phyloP scores from a whole-genome alignment of 2,888 invertebrate genomes.

The Mantis religiosa region DNA sequence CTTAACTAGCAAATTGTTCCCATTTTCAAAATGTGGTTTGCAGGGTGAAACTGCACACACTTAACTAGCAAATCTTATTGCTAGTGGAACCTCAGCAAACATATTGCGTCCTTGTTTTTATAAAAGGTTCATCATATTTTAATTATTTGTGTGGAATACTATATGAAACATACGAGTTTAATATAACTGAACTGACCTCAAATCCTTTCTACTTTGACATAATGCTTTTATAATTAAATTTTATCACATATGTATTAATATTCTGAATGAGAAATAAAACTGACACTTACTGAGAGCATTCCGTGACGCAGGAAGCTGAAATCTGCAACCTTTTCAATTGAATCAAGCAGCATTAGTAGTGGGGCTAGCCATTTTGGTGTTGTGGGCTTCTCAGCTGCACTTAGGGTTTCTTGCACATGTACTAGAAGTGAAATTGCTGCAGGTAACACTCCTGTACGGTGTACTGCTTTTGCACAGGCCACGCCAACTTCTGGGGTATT shows the following conservation, averaged over 20 bases:
- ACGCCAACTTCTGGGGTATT: conserved; percentile 40
- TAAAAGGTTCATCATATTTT: too few relatives aligned
- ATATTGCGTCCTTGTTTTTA: too few relatives aligned
- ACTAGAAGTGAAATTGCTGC: conserved; percentile 43
- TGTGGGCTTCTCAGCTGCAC: conserved; percentile 33
- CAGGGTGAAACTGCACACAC: too few relatives aligned
- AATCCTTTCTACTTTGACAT: too few relatives aligned
- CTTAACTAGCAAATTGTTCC: too few relatives aligned
- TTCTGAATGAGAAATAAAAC: not conserved
- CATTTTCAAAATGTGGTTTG: too few relatives aligned
- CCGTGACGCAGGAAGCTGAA: conserved; percentile 62
- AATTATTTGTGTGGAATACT: too few relatives aligned
- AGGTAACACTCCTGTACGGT: conserved; percentile 39
- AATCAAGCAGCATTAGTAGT: conserved; percentile 66
- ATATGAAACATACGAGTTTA: too few relatives aligned
- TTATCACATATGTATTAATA: not conserved
- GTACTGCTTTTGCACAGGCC: conserved; percentile 58
- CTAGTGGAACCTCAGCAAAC: too few relatives aligned
- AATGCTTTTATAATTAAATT: too few relatives aligned
- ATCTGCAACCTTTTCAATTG: conserved; percentile 69
- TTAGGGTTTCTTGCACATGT: conserved; percentile 38
- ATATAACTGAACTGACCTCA: too few relatives aligned
- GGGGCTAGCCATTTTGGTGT: conserved; percentile 75
- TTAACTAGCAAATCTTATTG: too few relatives aligned
- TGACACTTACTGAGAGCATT: conserved; percentile 51